Evolutionary conservation across 2,113 vertebrate genomes (phyloP).

Genomic region (Scomber japonicus): DNA sequence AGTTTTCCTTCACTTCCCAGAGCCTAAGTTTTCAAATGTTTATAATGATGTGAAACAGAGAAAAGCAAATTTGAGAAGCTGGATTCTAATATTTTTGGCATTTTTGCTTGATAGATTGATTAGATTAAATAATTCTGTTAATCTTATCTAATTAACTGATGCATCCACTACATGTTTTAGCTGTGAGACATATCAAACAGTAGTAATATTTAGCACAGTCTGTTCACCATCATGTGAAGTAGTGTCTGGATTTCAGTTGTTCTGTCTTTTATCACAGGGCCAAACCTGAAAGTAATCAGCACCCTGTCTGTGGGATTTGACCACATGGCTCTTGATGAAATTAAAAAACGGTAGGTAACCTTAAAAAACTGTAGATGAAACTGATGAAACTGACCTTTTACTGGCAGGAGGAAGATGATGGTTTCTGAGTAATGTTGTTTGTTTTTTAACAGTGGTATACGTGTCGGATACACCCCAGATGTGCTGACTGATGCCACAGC

Average conservation of each 20-base stretch:
- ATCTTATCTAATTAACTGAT: too few relatives aligned
- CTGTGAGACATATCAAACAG: not conserved
- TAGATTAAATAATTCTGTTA: too few relatives aligned
- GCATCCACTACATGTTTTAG: not conserved
- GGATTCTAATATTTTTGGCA: too few relatives aligned
- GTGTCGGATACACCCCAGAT: conserved; percentile 85
- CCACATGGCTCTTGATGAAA: conserved; percentile 72
- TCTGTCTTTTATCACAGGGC: conserved; percentile 70
- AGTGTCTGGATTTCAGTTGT: not conserved
- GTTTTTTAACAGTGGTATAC: conserved; percentile 77
- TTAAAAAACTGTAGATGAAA: not conserved
- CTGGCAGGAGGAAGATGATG: not conserved
- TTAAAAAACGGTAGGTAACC: conserved; percentile 79
- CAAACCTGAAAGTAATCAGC: conserved; percentile 83
- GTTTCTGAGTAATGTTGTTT: not conserved
- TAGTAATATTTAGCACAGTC: not conserved
- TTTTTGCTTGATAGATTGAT: too few relatives aligned
- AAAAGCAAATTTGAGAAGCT: too few relatives aligned
- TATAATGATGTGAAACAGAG: too few relatives aligned
- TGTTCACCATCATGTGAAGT: not conserved
- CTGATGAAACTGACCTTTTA: not conserved
- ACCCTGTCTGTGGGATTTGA: conserved; percentile 83
- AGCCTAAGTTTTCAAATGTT: too few relatives aligned
- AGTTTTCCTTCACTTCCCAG: too few relatives aligned
- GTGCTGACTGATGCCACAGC: conserved; percentile 83